Evolutionary conservation across 2,888 invertebrate genomes (phyloP).

Genomic region (Cistogaster globosa): DNA sequence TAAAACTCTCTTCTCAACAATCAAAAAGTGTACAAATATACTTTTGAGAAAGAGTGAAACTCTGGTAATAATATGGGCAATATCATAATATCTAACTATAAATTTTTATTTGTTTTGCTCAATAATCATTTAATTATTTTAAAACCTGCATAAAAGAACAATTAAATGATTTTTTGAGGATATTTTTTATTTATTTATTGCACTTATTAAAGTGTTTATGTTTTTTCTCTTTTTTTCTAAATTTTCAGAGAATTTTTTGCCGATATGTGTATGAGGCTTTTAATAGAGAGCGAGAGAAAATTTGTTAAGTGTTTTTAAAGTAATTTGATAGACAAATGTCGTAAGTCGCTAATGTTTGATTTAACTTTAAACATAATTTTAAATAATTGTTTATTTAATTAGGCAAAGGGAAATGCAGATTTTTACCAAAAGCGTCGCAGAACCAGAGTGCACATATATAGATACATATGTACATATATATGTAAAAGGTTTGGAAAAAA

Average conservation of each 20-base stretch:
- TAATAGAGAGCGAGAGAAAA: slow-evolving; percentile 34
- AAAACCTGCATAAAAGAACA: not conserved
- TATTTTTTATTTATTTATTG: slow-evolving; percentile 23
- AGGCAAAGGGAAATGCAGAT: slow-evolving; percentile 48
- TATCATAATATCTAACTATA: slow-evolving; percentile 37
- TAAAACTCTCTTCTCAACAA: slow-evolving; percentile 57
- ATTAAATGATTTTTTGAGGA: slow-evolving; percentile 62
- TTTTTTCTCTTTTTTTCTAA: slow-evolving; percentile 64
- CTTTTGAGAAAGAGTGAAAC: slow-evolving; percentile 68
- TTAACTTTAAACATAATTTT: slow-evolving; percentile 23
- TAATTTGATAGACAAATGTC: slow-evolving; percentile 59
- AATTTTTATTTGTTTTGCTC: slow-evolving; percentile 52
- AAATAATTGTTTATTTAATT: slow-evolving; percentile 40
- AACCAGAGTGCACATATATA: slow-evolving; percentile 1
- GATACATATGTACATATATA: not conserved
- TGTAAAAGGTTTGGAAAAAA: slow-evolving; percentile 50
- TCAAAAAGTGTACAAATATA: slow-evolving; percentile 53
- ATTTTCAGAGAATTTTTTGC: slow-evolving; percentile 66
- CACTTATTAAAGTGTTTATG: slow-evolving; percentile 63
- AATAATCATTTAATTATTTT: slow-evolving; percentile 63
- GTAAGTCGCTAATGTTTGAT: slow-evolving; percentile 66
- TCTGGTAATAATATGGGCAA: slow-evolving; percentile 72
- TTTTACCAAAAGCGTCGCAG: not conserved
- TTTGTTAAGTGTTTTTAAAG: slow-evolving; percentile 60
- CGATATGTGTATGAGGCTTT: slow-evolving; percentile 51